phyloP scores from a whole-genome alignment of 1,140 invertebrate species.

The Orius insidiosus region DNA sequence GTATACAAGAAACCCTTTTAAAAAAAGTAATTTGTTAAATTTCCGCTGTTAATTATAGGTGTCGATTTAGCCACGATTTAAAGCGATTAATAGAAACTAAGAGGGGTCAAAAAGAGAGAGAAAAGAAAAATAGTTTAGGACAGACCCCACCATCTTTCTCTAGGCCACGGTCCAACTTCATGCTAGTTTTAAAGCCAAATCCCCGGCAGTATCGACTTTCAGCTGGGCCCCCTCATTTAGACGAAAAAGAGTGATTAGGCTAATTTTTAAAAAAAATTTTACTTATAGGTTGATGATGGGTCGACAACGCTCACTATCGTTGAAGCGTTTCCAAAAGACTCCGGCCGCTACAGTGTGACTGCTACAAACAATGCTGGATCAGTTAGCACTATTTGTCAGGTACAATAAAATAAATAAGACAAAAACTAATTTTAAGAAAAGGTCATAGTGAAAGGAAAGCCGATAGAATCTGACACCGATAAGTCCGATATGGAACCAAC shows the following conservation, averaged over 20 bases:
- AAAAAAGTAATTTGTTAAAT: too few species aligned
- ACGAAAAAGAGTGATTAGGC: not conserved
- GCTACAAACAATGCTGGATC: slow-evolving; percentile 47
- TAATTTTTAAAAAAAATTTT: not conserved
- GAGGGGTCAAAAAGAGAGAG: too few species aligned
- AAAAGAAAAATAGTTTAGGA: too few species aligned
- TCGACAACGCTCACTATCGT: slow-evolving; percentile 43
- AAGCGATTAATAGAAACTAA: too few species aligned
- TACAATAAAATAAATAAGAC: not conserved
- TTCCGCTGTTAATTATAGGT: too few species aligned
- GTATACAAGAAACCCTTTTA: too few species aligned
- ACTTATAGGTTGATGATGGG: slow-evolving; percentile 28
- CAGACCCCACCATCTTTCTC: not conserved
- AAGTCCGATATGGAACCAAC: slow-evolving; percentile 49
- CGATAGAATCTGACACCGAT: slow-evolving; percentile 55
- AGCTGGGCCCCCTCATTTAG: slow-evolving; percentile 10
- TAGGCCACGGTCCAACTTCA: slow-evolving; percentile 6
- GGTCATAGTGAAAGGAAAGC: slow-evolving; percentile 50
- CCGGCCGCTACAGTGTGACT: slow-evolving; percentile 44
- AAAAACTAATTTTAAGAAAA: slow-evolving; percentile 13
- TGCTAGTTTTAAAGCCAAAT: not conserved
- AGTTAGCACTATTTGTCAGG: slow-evolving; percentile 20
- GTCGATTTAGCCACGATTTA: too few species aligned
- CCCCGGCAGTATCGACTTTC: slow-evolving; percentile 11
- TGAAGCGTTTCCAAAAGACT: slow-evolving; percentile 52